Conservation (phyloP, 2,888 invertebrate species). For the Lamellibrachia columna region DNA sequence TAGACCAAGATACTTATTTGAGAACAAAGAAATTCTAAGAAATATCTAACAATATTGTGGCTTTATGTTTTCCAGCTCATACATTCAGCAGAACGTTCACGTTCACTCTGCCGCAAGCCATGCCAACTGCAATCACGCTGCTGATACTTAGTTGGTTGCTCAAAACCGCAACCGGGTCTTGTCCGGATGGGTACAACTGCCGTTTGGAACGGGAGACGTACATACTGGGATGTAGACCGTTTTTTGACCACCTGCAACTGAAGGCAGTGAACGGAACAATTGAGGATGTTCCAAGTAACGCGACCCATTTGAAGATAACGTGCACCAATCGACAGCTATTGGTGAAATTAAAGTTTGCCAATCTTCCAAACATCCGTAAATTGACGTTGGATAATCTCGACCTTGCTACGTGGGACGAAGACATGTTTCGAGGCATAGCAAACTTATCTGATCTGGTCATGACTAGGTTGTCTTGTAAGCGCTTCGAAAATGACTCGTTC, state of each 20-base stretch:
- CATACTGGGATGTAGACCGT: neutral
- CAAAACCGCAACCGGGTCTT: neutral
- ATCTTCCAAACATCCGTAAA: neutral
- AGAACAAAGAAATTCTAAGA: too few species aligned
- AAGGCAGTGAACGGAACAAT: neutral
- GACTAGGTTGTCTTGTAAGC: neutral
- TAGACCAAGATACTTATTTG: too few species aligned
- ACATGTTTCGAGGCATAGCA: constrained; percentile 9
- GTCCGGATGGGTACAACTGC: neutral
- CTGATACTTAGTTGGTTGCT: neutral
- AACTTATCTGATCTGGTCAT: neutral
- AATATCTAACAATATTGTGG: too few species aligned
- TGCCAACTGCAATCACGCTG: neutral
- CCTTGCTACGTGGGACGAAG: neutral
- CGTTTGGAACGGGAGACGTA: neutral
- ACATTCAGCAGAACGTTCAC: too few species aligned
- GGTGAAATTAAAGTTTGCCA: neutral
- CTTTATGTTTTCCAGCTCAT: too few species aligned
- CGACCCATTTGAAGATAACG: neutral
- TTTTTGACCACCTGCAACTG: neutral
- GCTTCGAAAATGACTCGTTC: neutral
- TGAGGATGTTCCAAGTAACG: neutral
- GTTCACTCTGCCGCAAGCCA: neutral
- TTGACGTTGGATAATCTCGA: neutral
- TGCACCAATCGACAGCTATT: neutral